Evolutionary conservation across 1,140 invertebrate genomes (phyloP).

Genomic region (Drosophila littoralis): DNA sequence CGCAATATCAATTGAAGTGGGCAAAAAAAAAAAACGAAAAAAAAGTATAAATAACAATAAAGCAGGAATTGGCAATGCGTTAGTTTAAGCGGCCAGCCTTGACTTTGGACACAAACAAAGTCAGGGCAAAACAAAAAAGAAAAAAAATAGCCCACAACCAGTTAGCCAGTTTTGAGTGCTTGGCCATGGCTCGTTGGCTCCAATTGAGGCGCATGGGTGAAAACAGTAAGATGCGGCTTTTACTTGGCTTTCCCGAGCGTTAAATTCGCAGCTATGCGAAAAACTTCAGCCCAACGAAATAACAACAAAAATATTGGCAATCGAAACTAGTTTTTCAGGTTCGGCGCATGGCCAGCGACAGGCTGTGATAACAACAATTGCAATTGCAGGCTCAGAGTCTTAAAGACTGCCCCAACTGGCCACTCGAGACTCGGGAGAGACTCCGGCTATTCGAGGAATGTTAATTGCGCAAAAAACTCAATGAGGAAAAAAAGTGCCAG

Average conservation of each 20-base stretch:
- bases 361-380: conserved; percentile 76
- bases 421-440: conserved; percentile 29
- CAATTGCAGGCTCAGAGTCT: conserved; percentile 64
- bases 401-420: conserved; percentile 10
- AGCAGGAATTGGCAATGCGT: background rate
- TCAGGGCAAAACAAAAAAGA: conserved; percentile 57
- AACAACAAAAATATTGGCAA: conserved; percentile 25
- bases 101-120: conserved; percentile 48
- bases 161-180: conserved; percentile 18
- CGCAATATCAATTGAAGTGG: conserved; percentile 64
- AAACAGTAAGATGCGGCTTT: conserved; percentile 48
- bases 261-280: conserved; percentile 46
- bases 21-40: conserved; percentile 9
- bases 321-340: conserved; percentile 80
- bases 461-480: conserved; percentile 79
- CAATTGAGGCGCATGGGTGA: conserved; percentile 4
- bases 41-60: conserved; percentile 13
- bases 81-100: conserved; percentile 28
- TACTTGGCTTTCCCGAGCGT: conserved; percentile 71
- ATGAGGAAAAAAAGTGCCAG: conserved; percentile 7
- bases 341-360: conserved; percentile 60
- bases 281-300: conserved; percentile 21
- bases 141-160: conserved; percentile 42
- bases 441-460: conserved; percentile 62
- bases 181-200: background rate